A percentile compares a stretch with the other conserved stretches of the same genome.
Evolutionary conservation across 1,140 invertebrate species (phyloP).

Genomic region (Berghia stephanieae): DNA sequence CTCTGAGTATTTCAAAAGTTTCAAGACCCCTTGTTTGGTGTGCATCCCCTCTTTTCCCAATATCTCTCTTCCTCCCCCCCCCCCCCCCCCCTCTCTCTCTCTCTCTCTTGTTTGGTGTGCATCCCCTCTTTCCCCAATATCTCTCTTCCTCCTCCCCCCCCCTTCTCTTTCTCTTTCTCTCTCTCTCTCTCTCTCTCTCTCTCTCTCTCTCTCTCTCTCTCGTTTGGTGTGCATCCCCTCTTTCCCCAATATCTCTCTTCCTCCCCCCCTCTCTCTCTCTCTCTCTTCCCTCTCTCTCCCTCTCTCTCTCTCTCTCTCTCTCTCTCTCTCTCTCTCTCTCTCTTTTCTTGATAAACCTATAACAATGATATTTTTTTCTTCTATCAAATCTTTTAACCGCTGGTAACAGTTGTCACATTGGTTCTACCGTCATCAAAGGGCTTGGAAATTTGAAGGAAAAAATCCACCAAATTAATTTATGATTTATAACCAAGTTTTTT

Average conservation of each 20-base stretch:
- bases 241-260: not conserved
- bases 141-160: not conserved
- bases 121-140: not conserved
- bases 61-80: not conserved
- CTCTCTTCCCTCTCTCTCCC: not conserved
- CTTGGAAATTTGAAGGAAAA: too few species aligned
- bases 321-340: not conserved
- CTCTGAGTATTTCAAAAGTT: too few species aligned
- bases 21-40: too few species aligned
- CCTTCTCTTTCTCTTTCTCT: not conserved
- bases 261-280: not conserved
- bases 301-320: not conserved
- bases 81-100: not conserved
- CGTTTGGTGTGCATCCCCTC: not conserved
- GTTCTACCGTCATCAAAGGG: too few species aligned
- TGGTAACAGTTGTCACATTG: too few species aligned
- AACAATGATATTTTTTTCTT: too few species aligned
- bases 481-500: too few species aligned
- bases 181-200: not conserved
- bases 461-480: too few species aligned
- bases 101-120: not conserved
- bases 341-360: not conserved
- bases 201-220: not conserved
- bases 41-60: too few species aligned
- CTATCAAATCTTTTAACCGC: too few species aligned